Evolutionary conservation across 1,140 invertebrate species (phyloP), one percentile per base, ranked within the genome.

Genomic region (Venustaconcha ellipsiformis): DNA sequence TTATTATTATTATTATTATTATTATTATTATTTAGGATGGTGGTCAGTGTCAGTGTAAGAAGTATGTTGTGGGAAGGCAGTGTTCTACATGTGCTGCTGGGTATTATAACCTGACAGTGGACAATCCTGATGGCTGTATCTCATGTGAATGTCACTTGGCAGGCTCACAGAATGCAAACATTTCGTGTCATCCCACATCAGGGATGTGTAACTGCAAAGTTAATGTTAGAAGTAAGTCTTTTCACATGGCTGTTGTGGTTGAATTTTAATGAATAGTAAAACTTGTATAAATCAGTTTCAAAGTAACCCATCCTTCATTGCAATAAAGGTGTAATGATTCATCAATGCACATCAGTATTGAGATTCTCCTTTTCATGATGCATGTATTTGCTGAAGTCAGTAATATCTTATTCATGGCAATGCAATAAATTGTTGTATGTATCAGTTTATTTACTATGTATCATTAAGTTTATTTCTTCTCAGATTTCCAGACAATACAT

Each of bases 31-130:
- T 95, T 64, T 92, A 94, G 76, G 97, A 75, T 63, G 55, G 95
- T 94, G 0, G 94, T 87, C 92, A 99, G 1, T 99, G 99, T 86
- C 93, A 95, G 76, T 99, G 98, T 88, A 99, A 99, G 87, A 93
- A 95, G 58, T 93, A 96, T 14, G 98, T 99, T 0, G 93, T 94
- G 76, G 98, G 98, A 0, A 92, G 97, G 70, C 97, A 96, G 77
- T 99, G 98, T 88, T 94, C 98, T 64, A 48, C 63, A 79, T 99
- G 99, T 89, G 95, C 94, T 87, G 94, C 95, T 0, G 92, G 98
- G 0, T 99, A 93, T 89, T 99, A 96, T 96, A 99, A 99, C 89
- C 91, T 99, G 4, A 94, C 95, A 83, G 91, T 93, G 2, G 92
- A 93, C 60, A 98, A 99, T 91, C 93, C 94, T 0, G 89, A 93